Evolutionary conservation across 2,888 invertebrate species (phyloP), one percentile per base, ranked within the genome.

Genomic region (Mythimna pallens): DNA sequence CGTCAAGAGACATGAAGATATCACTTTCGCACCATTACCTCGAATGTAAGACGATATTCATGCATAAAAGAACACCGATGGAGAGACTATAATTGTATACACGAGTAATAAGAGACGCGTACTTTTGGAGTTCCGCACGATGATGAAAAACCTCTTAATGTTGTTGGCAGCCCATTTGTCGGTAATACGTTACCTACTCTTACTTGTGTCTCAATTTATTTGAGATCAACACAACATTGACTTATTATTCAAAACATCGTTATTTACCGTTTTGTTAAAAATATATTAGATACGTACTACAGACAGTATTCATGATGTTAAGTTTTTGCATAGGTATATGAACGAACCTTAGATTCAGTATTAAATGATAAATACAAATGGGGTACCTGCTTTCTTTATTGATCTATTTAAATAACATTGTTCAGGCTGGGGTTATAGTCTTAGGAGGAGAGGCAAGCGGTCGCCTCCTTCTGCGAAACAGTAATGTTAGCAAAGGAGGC

Each of bases 1-100:
- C 81, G 77, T 78, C 80, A 73, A 80, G 81, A 80, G 76, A 86
- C 82, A 77, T 81, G 79, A 78, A 84, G 82, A 83, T 90, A 90
- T 89, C 87, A 89, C 82, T 89, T 81, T 87, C 89, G 82, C 87
- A 74, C 87, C 90, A 90, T 90, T 90, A 89, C 87, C 84, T 85
- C 80, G 54, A 80, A 84, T 83, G 90, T 88, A 89, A 89, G 84
- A 85, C 73, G 87, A 90, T 90, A 89, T 86, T 83, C 80, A 82
- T 84, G 85, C 75, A 82, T 82, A 85, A 87, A 87, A 80, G 82
- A 83, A 81, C 77, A 66, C 61, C 73, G 72, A 77, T 75, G 83
- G 69, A 80, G 76, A 84, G 84, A 74, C 81, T 80, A 81, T 86
- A 85, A 86, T 86, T 87, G 80, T 86, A 75, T 75, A 84, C 70